Evolutionary conservation across 2,888 invertebrate genomes (phyloP), one percentile per base, ranked within the genome.

Genomic region (Callosobruchus maculatus): DNA sequence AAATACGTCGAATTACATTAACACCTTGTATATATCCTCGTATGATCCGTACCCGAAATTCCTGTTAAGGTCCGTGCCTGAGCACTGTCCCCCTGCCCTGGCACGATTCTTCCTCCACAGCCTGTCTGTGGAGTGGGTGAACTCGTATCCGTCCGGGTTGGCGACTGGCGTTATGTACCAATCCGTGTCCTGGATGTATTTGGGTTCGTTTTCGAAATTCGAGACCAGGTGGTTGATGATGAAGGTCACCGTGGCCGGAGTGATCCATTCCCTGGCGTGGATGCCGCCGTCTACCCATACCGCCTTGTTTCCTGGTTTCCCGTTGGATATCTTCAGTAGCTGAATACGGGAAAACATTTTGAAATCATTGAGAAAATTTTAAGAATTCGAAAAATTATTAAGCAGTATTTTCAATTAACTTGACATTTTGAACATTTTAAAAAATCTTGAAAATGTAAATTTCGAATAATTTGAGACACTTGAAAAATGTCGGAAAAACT

Each of bases 211-310:
- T 70, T 93, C 90, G 85, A 91, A 93, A 80, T 91, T 92, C 79
- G 92, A 91, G 0, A 92, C 91, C 71, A 95, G 86, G 75, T 91
- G 89, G 82, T 95, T 91, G 21, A 95, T 92, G 67, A 95, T 88
- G 84, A 91, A 95, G 0, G 95, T 93, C 1, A 94, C 94, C 0
- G 93, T 90, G 0, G 95, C 94, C 0, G 94, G 92, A 69, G 93
- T 93, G 81, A 96, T 94, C 95, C 95, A 98, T 88, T 98, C 98
- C 22, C 97, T 90, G 0, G 96, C 94, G 82, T 97, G 96, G 79
- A 96, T 95, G 21, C 95, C 93, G 0, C 82, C 82, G 67, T 82
- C 82, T 22, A 82, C 75, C 94, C 94, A 94, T 18, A 94, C 88
- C 0, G 92, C 92, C 0, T 88, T 87, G 74, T 84, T 84, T 0